Evolutionary conservation across 2,113 vertebrate species (phyloP), one percentile per base, ranked within the genome.

Genomic region (Suncus etruscus): DNA sequence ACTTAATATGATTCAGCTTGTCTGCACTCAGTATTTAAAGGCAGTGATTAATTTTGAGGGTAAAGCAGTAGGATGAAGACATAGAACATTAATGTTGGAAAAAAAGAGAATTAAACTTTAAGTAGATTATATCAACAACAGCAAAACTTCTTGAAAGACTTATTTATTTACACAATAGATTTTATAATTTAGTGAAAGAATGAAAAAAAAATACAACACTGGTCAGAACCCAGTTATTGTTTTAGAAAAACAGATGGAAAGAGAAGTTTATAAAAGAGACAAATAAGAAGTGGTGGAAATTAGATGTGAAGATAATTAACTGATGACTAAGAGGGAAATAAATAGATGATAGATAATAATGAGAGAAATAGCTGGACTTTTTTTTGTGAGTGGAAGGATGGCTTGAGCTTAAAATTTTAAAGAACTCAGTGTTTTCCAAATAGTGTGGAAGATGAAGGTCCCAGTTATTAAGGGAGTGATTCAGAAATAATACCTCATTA

Each of bases 181-280:
- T 87, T 89, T 58, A 91, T 25, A 89, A 31, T 83, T 81, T n/a
- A 79, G 78, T 83, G 85, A 92, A 78, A 79, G 29, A 95, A 85
- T 81, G 31, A 22, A 74, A 78, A 74, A 78, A 90, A 69, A 88
- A 32, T 2, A 84, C 25, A 72, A 91, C 32, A 72, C 50, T 47
- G 50, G 48, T 32, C 31, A 86, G 50, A 83, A 86, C 32, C 6
- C 22, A 58, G 8, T 31, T 82, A 29, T 68, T 94, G 22, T 54
- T 47, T 87, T 50, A 39, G 68, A 89, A 89, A 90, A 32, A 4
- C 69, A 69, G 45, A 22, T 72, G 27, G 48, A 63, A 65, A 50
- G 84, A 87, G 58, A 61, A 77, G 65, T 47, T 88, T 77, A 22
- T 39, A 69, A 92, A 69, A 83, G n/a, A 86, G 61, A 83, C n/a